Percentiles rank a stretch among this genome's conserved stretches.
Evolutionary conservation across 2,113 vertebrate species (phyloP).

Genomic region (Tringa solitaria): DNA sequence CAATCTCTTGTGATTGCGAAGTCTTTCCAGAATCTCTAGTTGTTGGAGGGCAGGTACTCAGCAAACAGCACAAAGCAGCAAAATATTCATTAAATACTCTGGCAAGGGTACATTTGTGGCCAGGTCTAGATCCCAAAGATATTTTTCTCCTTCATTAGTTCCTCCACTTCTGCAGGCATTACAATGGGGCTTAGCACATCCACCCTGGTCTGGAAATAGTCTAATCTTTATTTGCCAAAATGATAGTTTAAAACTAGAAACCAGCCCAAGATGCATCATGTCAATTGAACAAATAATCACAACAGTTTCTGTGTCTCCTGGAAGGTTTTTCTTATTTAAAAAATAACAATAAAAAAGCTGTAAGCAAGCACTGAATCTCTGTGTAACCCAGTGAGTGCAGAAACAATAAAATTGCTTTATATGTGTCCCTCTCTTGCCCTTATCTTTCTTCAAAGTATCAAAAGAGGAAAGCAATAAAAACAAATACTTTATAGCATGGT

Average conservation of each 20-base stretch:
- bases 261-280: not conserved
- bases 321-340: constrained; percentile 9
- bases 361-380: not conserved
- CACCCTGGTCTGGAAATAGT: not conserved
- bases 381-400: not conserved
- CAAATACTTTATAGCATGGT: not conserved
- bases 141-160: constrained; percentile 11
- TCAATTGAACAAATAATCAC: constrained; percentile 31
- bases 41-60: not conserved
- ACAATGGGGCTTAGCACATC: not conserved
- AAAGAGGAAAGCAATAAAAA: not conserved
- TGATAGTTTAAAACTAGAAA: not conserved
- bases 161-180: not conserved
- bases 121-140: not conserved
- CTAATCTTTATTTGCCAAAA: constrained; percentile 8
- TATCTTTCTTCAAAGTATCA: not conserved
- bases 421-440: not conserved
- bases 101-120: not conserved
- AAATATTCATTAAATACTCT: not conserved
- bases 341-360: not conserved
- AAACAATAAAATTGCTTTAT: constrained; percentile 8
- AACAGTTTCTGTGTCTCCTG: not conserved
- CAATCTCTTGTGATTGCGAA: not conserved
- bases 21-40: not conserved
- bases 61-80: not conserved